Evolutionary conservation across 2,888 invertebrate genomes (phyloP), one percentile per base, ranked within the genome.

Genomic region (Melanchra persicariae): DNA sequence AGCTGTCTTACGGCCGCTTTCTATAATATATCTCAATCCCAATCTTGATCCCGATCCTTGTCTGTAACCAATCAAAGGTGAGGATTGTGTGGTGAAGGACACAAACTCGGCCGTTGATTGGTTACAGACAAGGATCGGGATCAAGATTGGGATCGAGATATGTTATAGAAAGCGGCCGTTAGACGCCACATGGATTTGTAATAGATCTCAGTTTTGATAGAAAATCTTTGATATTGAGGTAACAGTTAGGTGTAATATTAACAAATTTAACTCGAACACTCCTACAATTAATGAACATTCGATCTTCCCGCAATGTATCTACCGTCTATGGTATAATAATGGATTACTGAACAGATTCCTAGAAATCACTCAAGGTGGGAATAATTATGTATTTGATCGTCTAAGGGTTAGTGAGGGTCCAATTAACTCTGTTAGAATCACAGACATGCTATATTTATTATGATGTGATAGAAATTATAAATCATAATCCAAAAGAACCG

Each of bases 371-470:
- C 22, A 40, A 22, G n/a, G 22, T 47, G 12, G 26, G 19, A 54
- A 63, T 63, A 49, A 54, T 74, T 75, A 73, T 52, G 47, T 58
- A 73, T 43, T 52, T 62, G 34, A 79, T 54, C 52, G 64, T 52
- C 15, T 19, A 40, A 73, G 17, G 73, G 37, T 55, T 45, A 55
- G 49, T 51, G 45, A 52, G 51, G n/a, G 40, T 79, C 58, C 58
- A 47, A 79, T 79, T 58, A 74, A 62, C 51, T 75, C 40, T 52
- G 30, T 12, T 34, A 22, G 2, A 8, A 59, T 59, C 47, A 49
- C 40, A 47, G 26, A 52, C 19, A 26, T 55, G 30, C 40, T 52
- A 19, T 58, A 26, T 24, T 52, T 57, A 24, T 55, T 55, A 24
- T 34, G 4, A 26, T 71, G 30, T 57, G 15, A 24, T 5, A 10